Evolutionary conservation across 1,140 invertebrate genomes (phyloP).

Genomic region (Drosophila asahinai): DNA sequence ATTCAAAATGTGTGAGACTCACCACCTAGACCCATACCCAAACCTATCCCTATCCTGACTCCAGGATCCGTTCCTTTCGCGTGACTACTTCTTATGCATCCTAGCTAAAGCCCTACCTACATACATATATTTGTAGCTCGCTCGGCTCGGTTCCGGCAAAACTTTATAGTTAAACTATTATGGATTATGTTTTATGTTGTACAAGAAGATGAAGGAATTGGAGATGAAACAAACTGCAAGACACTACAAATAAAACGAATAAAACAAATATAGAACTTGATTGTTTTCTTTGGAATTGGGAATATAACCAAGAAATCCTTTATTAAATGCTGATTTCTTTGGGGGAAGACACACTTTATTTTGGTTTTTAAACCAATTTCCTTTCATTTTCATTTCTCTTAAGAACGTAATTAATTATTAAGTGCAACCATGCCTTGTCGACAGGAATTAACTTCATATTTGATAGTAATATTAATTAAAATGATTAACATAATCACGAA

Average conservation of each 20-base stretch:
- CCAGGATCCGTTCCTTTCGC: constrained; percentile 11
- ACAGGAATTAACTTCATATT: no score
- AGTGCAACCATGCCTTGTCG: no score
- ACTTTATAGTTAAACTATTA: constrained; percentile 60
- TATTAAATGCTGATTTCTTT: no score
- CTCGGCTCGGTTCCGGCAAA: constrained; percentile 18
- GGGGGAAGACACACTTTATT: no score
- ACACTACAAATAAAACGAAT: constrained; percentile 40
- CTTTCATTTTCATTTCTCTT: background rate
- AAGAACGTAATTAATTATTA: background rate
- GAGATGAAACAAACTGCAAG: constrained; percentile 25
- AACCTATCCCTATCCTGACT: constrained; percentile 32
- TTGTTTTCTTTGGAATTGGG: background rate
- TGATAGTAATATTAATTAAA: no score
- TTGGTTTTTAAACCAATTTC: no score
- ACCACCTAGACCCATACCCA: constrained; percentile 17
- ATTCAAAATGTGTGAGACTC: constrained; percentile 65
- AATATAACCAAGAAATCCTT: no score
- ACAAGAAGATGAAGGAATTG: constrained; percentile 17
- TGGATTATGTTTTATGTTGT: constrained; percentile 61
- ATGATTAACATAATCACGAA: no score
- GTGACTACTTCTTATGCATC: constrained; percentile 30
- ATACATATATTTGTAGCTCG: constrained; percentile 32
- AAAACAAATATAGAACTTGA: constrained; percentile 6
- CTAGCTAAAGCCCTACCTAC: constrained; percentile 22